Percentiles rank a stretch among this genome's conserved stretches.
Evolutionary conservation across 2,797 vertebrate genomes (phyloP).

Genomic region (Periparus ater): DNA sequence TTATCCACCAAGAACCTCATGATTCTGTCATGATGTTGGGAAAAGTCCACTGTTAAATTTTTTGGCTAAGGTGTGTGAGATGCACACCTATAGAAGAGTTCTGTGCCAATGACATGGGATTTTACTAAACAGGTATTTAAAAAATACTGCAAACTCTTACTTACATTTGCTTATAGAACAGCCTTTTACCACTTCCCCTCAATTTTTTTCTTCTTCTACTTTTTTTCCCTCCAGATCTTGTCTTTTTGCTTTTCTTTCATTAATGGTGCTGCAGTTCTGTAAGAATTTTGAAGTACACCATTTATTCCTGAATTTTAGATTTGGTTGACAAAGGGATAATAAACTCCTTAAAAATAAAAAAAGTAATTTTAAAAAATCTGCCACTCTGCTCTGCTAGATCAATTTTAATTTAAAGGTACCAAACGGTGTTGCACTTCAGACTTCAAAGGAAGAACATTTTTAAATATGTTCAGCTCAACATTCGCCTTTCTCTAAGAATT

Average conservation of each 20-base stretch:
- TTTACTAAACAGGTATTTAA: neutral
- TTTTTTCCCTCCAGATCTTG: neutral
- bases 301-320: neutral
- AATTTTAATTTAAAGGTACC: neutral
- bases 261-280: neutral
- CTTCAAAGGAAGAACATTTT: conserved; percentile 26
- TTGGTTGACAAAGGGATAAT: neutral
- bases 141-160: neutral
- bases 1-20: neutral
- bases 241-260: neutral
- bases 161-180: neutral
- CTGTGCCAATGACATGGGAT: fast-evolving
- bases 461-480: neutral
- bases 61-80: fast-evolving
- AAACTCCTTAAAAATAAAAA: neutral
- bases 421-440: neutral
- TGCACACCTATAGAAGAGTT: neutral
- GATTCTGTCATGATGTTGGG: neutral
- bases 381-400: neutral
- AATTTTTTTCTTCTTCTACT: neutral
- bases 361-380: neutral
- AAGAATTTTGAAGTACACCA: neutral
- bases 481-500: neutral
- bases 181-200: neutral
- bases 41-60: neutral